Base-by-base conservation (phyloP, 2,888 invertebrate genomes). In the Elmis aenea region DNA sequence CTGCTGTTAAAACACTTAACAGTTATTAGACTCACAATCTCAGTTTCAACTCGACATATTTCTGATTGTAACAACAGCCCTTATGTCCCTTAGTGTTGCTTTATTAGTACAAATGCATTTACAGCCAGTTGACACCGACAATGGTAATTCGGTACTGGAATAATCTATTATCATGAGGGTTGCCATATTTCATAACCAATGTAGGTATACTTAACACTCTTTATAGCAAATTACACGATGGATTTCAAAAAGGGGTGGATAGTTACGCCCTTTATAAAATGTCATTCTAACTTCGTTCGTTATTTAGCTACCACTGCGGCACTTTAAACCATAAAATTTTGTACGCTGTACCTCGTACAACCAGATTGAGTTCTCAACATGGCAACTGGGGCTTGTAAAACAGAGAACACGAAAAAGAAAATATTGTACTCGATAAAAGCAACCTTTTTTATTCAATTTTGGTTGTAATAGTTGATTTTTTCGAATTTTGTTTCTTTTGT, bases 61-160 rank as follows among this genome's bases (percentile, higher is more conserved):
- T 44, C 24, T 25, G 37, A 40, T 44, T 44, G 40, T 40, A 34
- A 30, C 39, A 36, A 43, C 24, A 43, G 33, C 46, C 46, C 43
- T 14, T 48, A 40, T 31, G 47, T 44, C 57, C 57, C 61, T 60
- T 62, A 62, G 62, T 58, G 52, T 50, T 54, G 59, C 61, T 64
- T 62, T 62, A 64, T 64, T 64, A 64, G 61, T 47, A 18, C 18
- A 54, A 58, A 58, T 57, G 54, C 46, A 59, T 64, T 62, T 57
- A 62, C 61, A 55, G 54, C 56, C 56, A 59, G 54, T 61, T 57
- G 57, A 51, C 58, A 56, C 48, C 59, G 51, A 64, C 63, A 64
- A 64, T 62, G 54, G 62, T 59, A 62, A 62, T 63, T 63, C 59
- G 61, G 56, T 60, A 45, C 53, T 57, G 56, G 54, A 60, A 61